phyloP scores from a whole-genome alignment of 2,113 vertebrate genomes.

The Chlorocebus sabaeus region DNA sequence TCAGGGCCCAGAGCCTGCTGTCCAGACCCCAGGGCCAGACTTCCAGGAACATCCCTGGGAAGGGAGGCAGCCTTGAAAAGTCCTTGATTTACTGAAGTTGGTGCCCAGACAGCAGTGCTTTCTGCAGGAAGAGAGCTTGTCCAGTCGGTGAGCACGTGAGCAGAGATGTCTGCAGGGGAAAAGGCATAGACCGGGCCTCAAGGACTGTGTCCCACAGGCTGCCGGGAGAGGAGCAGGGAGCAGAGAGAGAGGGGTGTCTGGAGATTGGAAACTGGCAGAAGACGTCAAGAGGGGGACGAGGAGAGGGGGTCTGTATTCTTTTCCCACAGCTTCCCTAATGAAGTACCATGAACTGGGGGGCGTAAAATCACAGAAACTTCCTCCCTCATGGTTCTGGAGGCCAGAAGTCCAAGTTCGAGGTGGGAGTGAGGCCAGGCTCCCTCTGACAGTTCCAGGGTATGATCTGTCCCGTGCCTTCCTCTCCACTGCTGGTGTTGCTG shows the following conservation, averaged over 20 bases:
- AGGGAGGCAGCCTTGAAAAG: not conserved
- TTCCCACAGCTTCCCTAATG: not conserved
- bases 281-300: not conserved
- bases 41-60: not conserved
- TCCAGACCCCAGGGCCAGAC: not conserved
- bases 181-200: not conserved
- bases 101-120: not conserved
- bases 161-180: not conserved
- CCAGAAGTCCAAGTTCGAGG: not conserved
- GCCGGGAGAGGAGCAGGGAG: not conserved
- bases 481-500: not conserved
- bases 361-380: not conserved
- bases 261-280: not conserved
- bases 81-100: not conserved
- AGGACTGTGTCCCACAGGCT: not conserved
- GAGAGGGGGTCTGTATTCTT: not conserved
- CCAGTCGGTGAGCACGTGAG: not conserved
- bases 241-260: not conserved
- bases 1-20: not conserved
- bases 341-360: rapidly evolving
- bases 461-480: not conserved
- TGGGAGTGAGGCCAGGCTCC: not conserved
- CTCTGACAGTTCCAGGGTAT: not conserved
- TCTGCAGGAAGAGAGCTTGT: not conserved
- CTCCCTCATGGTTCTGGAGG: not conserved